Conservation (phyloP, 2,113 vertebrate genomes). For the Malurus melanocephalus region DNA sequence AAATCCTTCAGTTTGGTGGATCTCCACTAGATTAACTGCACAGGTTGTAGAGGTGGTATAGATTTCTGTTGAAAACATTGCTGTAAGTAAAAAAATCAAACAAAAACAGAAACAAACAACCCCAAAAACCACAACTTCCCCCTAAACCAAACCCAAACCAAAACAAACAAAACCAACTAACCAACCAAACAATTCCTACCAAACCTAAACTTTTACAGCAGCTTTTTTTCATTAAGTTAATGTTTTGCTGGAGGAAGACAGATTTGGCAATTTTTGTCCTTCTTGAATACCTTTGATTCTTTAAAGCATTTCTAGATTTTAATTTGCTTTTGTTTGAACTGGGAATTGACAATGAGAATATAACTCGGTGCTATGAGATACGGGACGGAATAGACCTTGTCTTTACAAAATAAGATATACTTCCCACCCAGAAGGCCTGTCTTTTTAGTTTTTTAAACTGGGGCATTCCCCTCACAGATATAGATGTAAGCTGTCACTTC, state of each 20-base stretch:
- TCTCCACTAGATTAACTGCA: neutral
- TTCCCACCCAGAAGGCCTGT: neutral
- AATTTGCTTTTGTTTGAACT: neutral
- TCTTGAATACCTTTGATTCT: neutral
- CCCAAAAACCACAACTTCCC: no score
- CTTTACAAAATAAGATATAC: neutral
- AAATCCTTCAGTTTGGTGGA: neutral
- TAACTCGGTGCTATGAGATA: fast-evolving
- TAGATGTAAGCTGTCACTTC: neutral
- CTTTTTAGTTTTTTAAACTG: neutral
- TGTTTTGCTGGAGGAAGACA: neutral
- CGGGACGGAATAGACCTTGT: neutral
- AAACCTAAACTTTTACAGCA: fast-evolving
- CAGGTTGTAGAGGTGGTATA: neutral
- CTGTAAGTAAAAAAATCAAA: neutral
- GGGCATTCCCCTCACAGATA: neutral
- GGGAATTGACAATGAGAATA: neutral
- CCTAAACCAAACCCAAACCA: neutral
- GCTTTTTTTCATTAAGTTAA: neutral
- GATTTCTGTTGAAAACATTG: neutral
- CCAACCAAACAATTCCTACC: neutral
- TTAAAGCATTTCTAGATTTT: neutral
- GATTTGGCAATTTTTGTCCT: neutral
- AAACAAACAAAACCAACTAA: no score
- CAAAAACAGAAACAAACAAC: no score